Base-by-base conservation (phyloP, 2,888 invertebrate species). In the Apotomis capreana region DNA sequence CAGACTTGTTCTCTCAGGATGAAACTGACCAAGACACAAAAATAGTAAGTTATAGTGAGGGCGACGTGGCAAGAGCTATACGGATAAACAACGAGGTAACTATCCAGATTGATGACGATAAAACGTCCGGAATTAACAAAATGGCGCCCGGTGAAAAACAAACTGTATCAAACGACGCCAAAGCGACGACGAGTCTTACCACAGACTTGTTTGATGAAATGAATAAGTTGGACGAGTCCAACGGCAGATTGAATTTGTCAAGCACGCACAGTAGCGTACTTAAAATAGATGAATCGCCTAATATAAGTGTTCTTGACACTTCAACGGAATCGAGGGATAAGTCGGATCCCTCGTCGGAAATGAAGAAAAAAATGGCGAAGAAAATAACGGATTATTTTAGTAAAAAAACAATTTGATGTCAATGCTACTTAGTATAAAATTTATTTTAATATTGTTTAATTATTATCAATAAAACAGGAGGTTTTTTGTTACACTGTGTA, bases 301-400 rank as follows among this genome's bases (percentile, higher is more conserved):
- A 71, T 3, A 5, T 74, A 0, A 69, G 74, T 44, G 73, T 70
- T 68, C 69, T 46, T 6, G 79, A 78, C 51, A 63, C 67, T 0
- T 67, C 79, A 40, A 76, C 74, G 76, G 81, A 79, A 64, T 74
- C 52, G 5, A 75, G 77, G 10, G 76, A 75, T 1, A 80, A 76
- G 57, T 75, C 83, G 5, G 86, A 87, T 5, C 70, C 87, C 0
- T 74, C 84, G 0, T 74, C 84, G 4, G 88, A 89, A 51, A 75
- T 82, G 0, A 91, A 91, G 76, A 91, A 86, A 78, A 89, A 81
- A 76, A 81, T 88, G 6, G 80, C 83, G 8, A 88, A 79, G 68
- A 91, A 90, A 84, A 93, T 93, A 37, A 92, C 93, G 0, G 91
- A 92, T 78, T 92, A 91, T 77, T 93, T 92, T 74, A 81, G 83